Evolutionary conservation across 2,888 invertebrate genomes (phyloP).

Genomic region (Horisme vitalbata): DNA sequence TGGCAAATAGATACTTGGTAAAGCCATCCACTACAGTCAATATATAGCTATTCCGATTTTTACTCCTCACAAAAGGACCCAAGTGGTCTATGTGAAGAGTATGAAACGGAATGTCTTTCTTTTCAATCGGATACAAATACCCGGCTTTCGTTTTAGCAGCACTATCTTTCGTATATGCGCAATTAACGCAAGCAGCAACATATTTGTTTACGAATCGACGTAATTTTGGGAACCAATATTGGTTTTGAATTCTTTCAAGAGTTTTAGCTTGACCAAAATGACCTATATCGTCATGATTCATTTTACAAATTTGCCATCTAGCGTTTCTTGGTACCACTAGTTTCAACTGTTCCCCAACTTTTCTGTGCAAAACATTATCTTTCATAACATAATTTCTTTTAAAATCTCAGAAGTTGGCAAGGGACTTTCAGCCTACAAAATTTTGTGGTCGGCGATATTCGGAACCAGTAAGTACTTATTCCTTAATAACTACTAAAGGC

Average conservation of each 20-base stretch:
- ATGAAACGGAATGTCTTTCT: slow-evolving; percentile 5
- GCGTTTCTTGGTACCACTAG: slow-evolving; percentile 6
- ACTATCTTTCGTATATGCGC: slow-evolving; percentile 5
- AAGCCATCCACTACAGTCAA: slow-evolving; percentile 4
- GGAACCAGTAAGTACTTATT: slow-evolving; percentile 5
- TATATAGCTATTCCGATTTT: background rate
- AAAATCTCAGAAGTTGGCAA: no score
- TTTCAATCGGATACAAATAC: slow-evolving; percentile 4
- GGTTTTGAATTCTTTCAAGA: slow-evolving; percentile 7
- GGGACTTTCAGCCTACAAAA: no score
- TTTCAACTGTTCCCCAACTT: background rate
- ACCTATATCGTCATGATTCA: slow-evolving; percentile 6
- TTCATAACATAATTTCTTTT: slow-evolving; percentile 1
- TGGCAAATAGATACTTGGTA: slow-evolving; percentile 5
- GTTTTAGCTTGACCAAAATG: background rate
- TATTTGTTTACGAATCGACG: slow-evolving; percentile 11
- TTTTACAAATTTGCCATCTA: slow-evolving; percentile 4
- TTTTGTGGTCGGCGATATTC: slow-evolving; percentile 1
- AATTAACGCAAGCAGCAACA: slow-evolving; percentile 9
- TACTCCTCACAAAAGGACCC: slow-evolving; percentile 13
- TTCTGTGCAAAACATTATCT: background rate
- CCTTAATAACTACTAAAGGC: no score
- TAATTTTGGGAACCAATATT: slow-evolving; percentile 10
- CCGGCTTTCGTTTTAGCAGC: background rate
- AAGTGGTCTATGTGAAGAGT: slow-evolving; percentile 12